Evolutionary conservation across 2,888 invertebrate genomes (phyloP).

Genomic region (Leucophora obtusa): DNA sequence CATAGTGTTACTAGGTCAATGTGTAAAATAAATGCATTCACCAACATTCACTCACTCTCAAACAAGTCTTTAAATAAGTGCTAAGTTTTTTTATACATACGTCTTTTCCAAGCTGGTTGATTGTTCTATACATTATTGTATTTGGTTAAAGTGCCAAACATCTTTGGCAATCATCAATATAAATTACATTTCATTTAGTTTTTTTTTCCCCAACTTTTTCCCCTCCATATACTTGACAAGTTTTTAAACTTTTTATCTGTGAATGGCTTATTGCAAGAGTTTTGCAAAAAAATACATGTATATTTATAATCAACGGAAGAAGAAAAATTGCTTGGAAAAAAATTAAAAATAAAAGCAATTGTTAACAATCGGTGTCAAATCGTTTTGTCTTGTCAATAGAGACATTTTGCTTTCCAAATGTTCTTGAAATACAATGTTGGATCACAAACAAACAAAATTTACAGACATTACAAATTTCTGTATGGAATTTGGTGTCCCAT

Average conservation of each 20-base stretch:
- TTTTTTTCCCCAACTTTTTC: not conserved
- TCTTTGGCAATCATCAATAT: constrained; percentile 58
- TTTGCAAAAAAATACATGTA: not conserved
- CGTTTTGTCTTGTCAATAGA: constrained; percentile 1
- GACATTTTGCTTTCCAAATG: not conserved
- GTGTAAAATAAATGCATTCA: constrained; percentile 29
- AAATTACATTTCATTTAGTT: constrained; percentile 45
- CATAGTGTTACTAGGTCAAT: constrained; percentile 63
- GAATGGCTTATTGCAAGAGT: constrained; percentile 17
- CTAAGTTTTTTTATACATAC: not conserved
- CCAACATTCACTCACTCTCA: not conserved
- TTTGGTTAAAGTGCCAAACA: constrained; percentile 48
- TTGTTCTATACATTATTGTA: not conserved
- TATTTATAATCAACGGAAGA: not conserved
- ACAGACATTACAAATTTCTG: too few species aligned
- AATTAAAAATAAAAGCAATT: constrained; percentile 5
- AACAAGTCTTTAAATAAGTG: constrained; percentile 19
- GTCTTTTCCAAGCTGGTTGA: constrained; percentile 24
- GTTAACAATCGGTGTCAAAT: constrained; percentile 52
- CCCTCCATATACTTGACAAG: constrained; percentile 9
- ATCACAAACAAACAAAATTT: too few species aligned
- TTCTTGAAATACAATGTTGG: not conserved
- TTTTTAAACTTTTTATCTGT: constrained; percentile 23
- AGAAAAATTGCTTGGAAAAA: not conserved
- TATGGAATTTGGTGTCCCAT: too few species aligned